Evolutionary conservation across 2,113 vertebrate genomes (phyloP).

Genomic region (Chamaetylas fuelleborni): DNA sequence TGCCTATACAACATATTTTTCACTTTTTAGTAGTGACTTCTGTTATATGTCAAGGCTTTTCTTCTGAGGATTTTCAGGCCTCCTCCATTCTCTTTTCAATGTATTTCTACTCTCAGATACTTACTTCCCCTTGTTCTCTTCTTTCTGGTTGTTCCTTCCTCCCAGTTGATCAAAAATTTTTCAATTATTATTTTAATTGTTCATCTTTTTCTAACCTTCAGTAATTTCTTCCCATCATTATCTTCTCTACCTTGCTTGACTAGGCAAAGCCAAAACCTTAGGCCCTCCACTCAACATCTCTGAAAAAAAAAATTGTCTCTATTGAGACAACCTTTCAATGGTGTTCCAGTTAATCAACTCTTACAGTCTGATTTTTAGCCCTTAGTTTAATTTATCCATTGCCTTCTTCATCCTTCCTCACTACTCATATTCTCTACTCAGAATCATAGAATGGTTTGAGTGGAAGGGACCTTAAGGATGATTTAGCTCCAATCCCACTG

Average conservation of each 20-base stretch:
- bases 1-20: neutral
- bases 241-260: neutral
- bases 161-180: neutral
- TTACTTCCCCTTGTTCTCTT: neutral
- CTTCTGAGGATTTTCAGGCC: neutral
- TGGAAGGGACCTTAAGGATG: neutral
- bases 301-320: neutral
- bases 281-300: rapidly evolving
- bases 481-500: neutral
- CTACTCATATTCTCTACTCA: neutral
- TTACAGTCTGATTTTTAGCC: neutral
- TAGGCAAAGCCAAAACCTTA: neutral
- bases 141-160: neutral
- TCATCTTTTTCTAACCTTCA: neutral
- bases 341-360: neutral
- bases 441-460: neutral
- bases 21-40: neutral
- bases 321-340: neutral
- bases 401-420: neutral
- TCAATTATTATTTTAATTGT: neutral
- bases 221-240: neutral
- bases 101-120: neutral
- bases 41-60: neutral
- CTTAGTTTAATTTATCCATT: neutral
- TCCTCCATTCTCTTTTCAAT: neutral